Evolutionary conservation across 2,797 vertebrate genomes (phyloP).

Genomic region (Clangula hyemalis): DNA sequence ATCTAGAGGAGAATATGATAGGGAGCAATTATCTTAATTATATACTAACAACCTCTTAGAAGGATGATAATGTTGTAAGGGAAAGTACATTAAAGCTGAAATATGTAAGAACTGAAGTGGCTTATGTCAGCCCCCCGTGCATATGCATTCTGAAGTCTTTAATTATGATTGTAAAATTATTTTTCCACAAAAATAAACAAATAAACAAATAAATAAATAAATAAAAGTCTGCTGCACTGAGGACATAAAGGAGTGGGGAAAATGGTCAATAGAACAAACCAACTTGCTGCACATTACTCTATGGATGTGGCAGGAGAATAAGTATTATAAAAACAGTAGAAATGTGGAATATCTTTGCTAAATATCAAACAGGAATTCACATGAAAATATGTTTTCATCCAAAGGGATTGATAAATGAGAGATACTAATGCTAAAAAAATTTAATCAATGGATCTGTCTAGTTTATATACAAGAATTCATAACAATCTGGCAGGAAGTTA

Average conservation of each 20-base stretch:
- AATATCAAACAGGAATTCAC: not conserved
- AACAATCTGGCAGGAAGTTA: not conserved
- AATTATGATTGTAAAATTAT: not conserved
- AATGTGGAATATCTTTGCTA: not conserved
- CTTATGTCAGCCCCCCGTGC: not conserved
- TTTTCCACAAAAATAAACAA: not conserved
- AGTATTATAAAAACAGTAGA: not conserved
- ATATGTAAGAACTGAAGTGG: not conserved
- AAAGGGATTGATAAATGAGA: not conserved
- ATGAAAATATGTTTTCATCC: not conserved
- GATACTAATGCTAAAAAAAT: not conserved
- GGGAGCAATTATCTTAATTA: conserved; percentile 57
- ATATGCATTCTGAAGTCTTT: not conserved
- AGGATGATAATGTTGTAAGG: conserved; percentile 24
- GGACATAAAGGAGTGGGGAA: not conserved
- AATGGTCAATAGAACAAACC: not conserved
- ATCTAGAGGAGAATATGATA: not conserved
- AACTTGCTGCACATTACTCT: not conserved
- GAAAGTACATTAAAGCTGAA: conserved; percentile 9
- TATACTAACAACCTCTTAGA: conserved; percentile 47
- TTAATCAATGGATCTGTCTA: not conserved
- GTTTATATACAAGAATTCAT: not conserved
- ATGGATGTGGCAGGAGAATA: not conserved
- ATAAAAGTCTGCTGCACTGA: not conserved
- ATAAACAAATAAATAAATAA: too few relatives aligned